Percentiles rank a stretch among this genome's conserved stretches.
These are phyloP conservation scores for Herpailurus yagouaroundi DNA, from an alignment of 2,113 vertebrate genomes.

Conservation along the genomic window DNA sequence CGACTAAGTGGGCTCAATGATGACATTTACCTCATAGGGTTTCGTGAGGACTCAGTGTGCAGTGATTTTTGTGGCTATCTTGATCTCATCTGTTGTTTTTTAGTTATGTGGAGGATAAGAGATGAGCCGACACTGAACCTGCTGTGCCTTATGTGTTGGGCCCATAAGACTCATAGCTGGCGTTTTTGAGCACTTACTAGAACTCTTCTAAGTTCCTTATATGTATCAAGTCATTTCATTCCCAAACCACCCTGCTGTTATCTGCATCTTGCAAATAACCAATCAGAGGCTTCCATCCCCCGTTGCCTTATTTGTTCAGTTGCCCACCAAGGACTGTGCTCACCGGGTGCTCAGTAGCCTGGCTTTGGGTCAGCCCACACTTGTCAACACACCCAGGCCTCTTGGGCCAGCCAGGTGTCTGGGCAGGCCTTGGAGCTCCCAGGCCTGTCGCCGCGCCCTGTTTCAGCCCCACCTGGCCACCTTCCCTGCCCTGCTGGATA, in stretches of 20 bases:
- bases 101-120: neutral
- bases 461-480: neutral
- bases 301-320: neutral
- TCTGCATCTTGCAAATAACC: neutral
- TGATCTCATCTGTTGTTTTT: neutral
- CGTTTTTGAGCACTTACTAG: neutral
- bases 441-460: neutral
- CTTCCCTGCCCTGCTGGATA: neutral
- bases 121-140: neutral
- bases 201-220: neutral
- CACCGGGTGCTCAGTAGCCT: neutral
- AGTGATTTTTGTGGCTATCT: neutral
- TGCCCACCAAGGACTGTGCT: neutral
- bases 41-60: neutral
- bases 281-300: neutral
- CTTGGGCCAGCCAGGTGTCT: conserved; percentile 44
- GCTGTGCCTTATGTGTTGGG: neutral
- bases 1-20: neutral
- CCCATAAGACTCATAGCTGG: neutral
- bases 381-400: neutral
- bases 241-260: neutral
- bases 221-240: neutral
- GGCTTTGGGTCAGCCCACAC: neutral
- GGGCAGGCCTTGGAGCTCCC: neutral
- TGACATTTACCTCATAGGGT: neutral